Evolutionary conservation across 2,113 vertebrate genomes (phyloP).

Genomic region (Pheucticus melanocephalus): DNA sequence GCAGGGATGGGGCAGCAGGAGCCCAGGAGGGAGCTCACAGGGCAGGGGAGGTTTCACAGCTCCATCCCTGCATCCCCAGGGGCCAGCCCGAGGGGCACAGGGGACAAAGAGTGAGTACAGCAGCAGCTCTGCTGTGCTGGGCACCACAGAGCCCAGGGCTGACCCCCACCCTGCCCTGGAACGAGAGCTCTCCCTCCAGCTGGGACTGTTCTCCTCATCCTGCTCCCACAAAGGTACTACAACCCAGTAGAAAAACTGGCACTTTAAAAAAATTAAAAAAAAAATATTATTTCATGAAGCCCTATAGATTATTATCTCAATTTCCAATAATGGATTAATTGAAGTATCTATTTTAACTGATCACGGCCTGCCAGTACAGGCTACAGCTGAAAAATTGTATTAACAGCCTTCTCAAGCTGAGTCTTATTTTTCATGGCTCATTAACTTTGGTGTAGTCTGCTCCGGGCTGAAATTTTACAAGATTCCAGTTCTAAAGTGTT

Average conservation of each 20-base stretch:
- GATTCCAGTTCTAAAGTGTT: not conserved
- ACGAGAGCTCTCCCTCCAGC: not conserved
- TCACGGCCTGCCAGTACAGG: not conserved
- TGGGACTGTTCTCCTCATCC: not conserved
- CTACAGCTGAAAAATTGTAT: not conserved
- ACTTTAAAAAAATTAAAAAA: too few relatives aligned
- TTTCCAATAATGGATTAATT: not conserved
- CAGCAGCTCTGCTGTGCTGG: not conserved
- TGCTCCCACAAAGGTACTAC: not conserved
- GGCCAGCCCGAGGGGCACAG: not conserved
- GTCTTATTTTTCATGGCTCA: not conserved
- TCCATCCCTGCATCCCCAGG: not conserved
- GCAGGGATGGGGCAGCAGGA: not conserved
- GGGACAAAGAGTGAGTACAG: rapidly evolving
- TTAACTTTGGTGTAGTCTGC: not conserved
- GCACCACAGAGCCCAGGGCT: not conserved
- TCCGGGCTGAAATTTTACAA: slow-evolving; percentile 10
- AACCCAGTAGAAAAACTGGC: not conserved
- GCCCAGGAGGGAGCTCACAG: not conserved
- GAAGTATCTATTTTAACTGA: not conserved
- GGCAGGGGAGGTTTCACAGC: not conserved
- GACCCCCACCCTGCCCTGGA: not conserved
- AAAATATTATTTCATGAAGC: not conserved
- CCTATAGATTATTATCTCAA: not conserved
- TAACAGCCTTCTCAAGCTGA: not conserved